A percentile compares a stretch with the other conserved stretches of the same genome.
These are phyloP conservation scores for Falco punctatus DNA, from an alignment of 2,113 vertebrate species.

Conservation along the genomic window DNA sequence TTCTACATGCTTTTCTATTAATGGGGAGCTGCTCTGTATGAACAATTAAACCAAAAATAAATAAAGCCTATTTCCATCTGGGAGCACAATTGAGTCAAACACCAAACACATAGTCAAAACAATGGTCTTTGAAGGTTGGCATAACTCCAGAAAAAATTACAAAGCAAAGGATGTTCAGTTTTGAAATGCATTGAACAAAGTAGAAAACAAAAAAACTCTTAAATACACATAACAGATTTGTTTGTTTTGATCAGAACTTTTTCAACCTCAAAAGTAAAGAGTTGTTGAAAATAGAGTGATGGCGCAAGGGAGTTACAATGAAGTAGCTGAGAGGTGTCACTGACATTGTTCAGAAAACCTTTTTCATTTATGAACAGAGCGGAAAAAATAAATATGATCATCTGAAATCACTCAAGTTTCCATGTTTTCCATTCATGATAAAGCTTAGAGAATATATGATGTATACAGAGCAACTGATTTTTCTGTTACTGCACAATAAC, in stretches of 20 bases:
- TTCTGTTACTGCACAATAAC: neutral
- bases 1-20: neutral
- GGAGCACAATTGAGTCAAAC: neutral
- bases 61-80: neutral
- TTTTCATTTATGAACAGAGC: neutral
- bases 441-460: neutral
- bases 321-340: neutral
- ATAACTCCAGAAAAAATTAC: conserved; percentile 1
- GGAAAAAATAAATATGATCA: neutral
- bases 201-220: neutral
- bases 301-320: neutral
- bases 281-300: neutral
- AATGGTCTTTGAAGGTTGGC: conserved; percentile 24
- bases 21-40: neutral
- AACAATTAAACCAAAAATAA: conserved; percentile 36
- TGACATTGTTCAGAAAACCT: neutral
- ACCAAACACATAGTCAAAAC: conserved; percentile 24
- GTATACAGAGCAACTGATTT: neutral
- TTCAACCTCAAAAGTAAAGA: neutral
- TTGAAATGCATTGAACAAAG: neutral
- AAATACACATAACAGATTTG: neutral
- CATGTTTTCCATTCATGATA: neutral
- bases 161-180: conserved; percentile 9
- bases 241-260: neutral
- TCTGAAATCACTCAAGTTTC: neutral